phyloP scores from a whole-genome alignment of 2,113 vertebrate genomes.

The Lepisosteus oculatus region DNA sequence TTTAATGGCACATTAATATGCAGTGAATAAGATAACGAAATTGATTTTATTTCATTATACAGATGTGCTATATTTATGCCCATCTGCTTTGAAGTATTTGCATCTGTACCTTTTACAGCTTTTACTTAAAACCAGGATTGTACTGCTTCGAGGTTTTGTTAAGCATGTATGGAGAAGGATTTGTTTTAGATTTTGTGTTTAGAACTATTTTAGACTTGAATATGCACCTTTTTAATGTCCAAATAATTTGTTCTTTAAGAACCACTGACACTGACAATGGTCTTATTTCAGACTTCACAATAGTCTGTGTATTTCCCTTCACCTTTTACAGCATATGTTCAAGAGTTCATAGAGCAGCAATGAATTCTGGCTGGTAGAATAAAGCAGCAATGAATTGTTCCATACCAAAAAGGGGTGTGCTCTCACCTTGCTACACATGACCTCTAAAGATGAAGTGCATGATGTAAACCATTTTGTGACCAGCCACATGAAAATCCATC shows the following conservation, averaged over 20 bases:
- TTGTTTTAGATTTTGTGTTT: slow-evolving; percentile 42
- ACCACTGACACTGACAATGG: slow-evolving; percentile 30
- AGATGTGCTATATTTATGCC: slow-evolving; percentile 48
- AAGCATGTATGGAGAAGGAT: slow-evolving; percentile 69
- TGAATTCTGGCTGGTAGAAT: slow-evolving; percentile 28
- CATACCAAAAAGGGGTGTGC: slow-evolving; percentile 13
- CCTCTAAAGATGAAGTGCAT: slow-evolving; percentile 9
- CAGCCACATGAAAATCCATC: slow-evolving; percentile 26
- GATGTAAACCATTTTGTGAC: slow-evolving; percentile 7
- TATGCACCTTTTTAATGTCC: slow-evolving; percentile 53
- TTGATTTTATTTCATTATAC: too few relatives aligned
- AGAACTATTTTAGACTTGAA: slow-evolving; percentile 53
- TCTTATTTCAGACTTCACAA: slow-evolving; percentile 32
- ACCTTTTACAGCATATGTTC: slow-evolving; percentile 43
- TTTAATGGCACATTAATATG: slow-evolving; percentile 45
- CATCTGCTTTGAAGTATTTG: slow-evolving; percentile 55
- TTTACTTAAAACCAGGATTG: slow-evolving; percentile 70
- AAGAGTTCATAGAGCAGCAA: slow-evolving; percentile 24
- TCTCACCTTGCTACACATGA: slow-evolving; percentile 16
- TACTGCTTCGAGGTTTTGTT: slow-evolving; percentile 59
- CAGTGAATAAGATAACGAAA: neutral
- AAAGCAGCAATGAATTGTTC: slow-evolving; percentile 63
- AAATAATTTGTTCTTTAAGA: slow-evolving; percentile 55
- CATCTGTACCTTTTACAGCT: slow-evolving; percentile 48
- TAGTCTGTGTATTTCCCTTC: slow-evolving; percentile 29